Conservation (phyloP, 92 coral and sea anemone genomes). For the Phenganax stokvisi region DNA sequence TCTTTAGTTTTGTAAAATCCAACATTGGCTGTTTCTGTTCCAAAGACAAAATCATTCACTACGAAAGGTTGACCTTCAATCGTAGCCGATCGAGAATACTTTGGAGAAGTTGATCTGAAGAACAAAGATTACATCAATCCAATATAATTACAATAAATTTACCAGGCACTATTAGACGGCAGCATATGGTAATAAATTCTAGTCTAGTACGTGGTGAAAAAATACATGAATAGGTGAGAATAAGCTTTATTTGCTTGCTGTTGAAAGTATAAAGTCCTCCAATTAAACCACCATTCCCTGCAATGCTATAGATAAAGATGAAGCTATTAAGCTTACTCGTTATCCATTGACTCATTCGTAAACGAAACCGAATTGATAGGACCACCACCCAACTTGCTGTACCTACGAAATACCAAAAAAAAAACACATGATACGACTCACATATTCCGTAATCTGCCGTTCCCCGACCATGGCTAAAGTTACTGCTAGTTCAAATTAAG, state of each 20-base stretch:
- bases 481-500: too few relatives aligned
- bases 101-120: slow-evolving; percentile 45
- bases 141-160: too few relatives aligned
- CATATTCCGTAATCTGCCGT: background rate
- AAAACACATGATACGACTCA: background rate
- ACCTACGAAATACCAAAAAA: slow-evolving; percentile 54
- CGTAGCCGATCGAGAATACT: slow-evolving; percentile 78
- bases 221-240: too few relatives aligned
- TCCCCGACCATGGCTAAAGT: background rate
- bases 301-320: too few relatives aligned
- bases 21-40: slow-evolving; percentile 75
- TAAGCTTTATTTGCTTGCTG: too few relatives aligned
- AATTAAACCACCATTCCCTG: too few relatives aligned
- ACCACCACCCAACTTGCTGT: slow-evolving; percentile 91
- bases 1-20: slow-evolving; percentile 68
- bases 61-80: slow-evolving; percentile 81
- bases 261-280: too few relatives aligned
- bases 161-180: background rate
- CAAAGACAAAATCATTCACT: slow-evolving; percentile 75
- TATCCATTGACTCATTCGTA: slow-evolving; percentile 55
- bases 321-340: slow-evolving; percentile 54
- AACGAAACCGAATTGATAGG: slow-evolving; percentile 81
- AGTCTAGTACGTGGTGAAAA: too few relatives aligned
- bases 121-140: background rate
- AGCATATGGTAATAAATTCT: too few relatives aligned